phyloP scores from a whole-genome alignment of 2,888 invertebrate genomes.

The Aleiodes leptofemur region DNA sequence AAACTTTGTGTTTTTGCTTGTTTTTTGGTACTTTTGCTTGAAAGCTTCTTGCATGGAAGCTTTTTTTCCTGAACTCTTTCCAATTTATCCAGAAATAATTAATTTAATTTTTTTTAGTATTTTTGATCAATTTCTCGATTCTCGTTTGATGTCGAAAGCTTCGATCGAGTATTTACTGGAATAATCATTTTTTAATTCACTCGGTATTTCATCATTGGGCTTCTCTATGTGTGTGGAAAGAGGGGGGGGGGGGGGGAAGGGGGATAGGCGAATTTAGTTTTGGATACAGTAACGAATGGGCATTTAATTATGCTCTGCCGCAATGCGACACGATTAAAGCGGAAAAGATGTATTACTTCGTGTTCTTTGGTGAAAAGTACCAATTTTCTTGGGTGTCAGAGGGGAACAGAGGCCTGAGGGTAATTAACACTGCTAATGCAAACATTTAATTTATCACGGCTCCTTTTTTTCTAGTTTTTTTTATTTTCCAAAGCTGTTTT shows the following conservation, averaged over 20 bases:
- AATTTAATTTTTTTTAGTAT: too few relatives aligned
- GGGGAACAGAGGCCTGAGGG: not conserved
- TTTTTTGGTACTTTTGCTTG: too few relatives aligned
- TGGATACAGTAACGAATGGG: conserved; percentile 44
- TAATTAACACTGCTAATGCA: not conserved
- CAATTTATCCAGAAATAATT: too few relatives aligned
- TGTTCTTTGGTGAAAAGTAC: conserved; percentile 11
- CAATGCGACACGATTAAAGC: conserved; percentile 55
- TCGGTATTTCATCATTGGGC: not conserved
- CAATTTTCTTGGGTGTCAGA: conserved; percentile 13
- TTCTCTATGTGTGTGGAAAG: not conserved
- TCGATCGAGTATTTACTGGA: not conserved
- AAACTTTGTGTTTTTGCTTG: too few relatives aligned
- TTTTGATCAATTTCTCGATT: too few relatives aligned
- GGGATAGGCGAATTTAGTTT: not conserved
- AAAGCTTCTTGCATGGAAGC: too few relatives aligned
- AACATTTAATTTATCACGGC: not conserved
- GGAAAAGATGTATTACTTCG: conserved; percentile 38
- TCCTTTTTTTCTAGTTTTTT: not conserved
- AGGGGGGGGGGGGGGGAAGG: too few relatives aligned
- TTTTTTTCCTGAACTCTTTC: too few relatives aligned
- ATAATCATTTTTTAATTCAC: not conserved
- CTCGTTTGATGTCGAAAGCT: too few relatives aligned
- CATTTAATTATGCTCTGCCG: conserved; percentile 55
- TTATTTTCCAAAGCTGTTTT: too few relatives aligned